Percentiles rank a stretch among this genome's conserved stretches.
phyloP scores from a whole-genome alignment of 2,797 vertebrate species.

The Agapornis canus region DNA sequence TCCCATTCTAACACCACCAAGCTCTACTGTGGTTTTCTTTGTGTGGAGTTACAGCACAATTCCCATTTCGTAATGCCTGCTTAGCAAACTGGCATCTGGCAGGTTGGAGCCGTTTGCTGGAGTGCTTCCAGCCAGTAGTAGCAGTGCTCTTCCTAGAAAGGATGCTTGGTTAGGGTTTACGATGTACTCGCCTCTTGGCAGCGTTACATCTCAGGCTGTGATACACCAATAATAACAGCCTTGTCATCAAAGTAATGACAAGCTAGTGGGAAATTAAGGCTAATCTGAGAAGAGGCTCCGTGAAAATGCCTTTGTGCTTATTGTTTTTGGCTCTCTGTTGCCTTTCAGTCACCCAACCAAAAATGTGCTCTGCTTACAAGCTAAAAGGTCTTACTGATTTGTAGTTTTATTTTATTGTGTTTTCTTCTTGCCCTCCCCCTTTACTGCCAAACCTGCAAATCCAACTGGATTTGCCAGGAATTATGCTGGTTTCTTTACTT shows the following conservation, averaged over 20 bases:
- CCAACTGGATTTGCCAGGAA: neutral
- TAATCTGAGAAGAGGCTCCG: neutral
- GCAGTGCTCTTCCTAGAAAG: neutral
- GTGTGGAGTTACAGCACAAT: neutral
- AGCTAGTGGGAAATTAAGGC: neutral
- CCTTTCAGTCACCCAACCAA: neutral
- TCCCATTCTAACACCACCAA: neutral
- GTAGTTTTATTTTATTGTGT: neutral
- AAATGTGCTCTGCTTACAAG: neutral
- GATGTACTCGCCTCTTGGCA: fast-evolving
- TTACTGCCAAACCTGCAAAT: neutral
- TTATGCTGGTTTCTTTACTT: neutral
- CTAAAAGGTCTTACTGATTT: neutral
- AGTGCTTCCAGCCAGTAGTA: neutral
- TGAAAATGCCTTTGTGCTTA: neutral
- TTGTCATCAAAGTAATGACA: neutral
- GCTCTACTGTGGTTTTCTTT: neutral
- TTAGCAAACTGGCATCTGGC: neutral
- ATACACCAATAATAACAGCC: neutral
- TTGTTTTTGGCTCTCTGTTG: neutral
- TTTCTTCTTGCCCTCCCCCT: neutral
- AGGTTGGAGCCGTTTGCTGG: neutral
- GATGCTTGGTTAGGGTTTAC: neutral
- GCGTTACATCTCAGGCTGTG: fast-evolving
- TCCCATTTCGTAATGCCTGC: neutral